Evolutionary conservation across 23 tunicate genomes (phyloP).

Genomic region (Corella eumyota): DNA sequence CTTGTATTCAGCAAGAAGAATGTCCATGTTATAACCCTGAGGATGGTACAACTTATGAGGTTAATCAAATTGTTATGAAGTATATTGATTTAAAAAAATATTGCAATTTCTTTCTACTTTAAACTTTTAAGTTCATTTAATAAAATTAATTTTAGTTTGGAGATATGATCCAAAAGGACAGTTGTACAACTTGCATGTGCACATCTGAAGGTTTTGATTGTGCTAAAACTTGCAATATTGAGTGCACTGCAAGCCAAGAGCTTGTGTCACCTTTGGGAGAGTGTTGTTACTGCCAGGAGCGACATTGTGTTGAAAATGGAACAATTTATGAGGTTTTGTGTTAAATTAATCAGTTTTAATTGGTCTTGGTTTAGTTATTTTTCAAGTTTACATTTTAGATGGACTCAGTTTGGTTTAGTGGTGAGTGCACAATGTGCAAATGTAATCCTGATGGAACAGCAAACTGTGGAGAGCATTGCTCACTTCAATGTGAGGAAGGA

Average conservation of each 20-base stretch:
- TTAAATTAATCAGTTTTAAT: too few relatives aligned
- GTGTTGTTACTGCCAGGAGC: conserved; percentile 67
- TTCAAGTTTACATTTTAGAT: conserved; percentile 2
- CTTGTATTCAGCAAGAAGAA: conserved; percentile 21
- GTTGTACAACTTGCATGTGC: conserved; percentile 61
- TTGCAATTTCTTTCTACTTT: not conserved
- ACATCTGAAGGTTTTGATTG: conserved; percentile 37
- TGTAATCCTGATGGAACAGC: conserved; percentile 57
- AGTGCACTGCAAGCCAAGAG: conserved; percentile 45
- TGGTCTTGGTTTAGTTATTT: not conserved
- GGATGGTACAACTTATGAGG: conserved; percentile 18
- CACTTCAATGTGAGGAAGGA: conserved; percentile 43
- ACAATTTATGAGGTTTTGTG: conserved; percentile 35
- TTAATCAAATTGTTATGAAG: too few relatives aligned
- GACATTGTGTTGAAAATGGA: conserved; percentile 32
- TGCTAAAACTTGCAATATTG: conserved; percentile 30
- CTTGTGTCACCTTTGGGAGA: conserved; percentile 23
- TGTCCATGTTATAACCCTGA: conserved; percentile 58
- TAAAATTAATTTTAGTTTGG: conserved; percentile 13
- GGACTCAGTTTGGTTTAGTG: conserved; percentile 42
- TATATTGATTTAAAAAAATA: too few relatives aligned
- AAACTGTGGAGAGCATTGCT: conserved; percentile 77
- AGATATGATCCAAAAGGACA: conserved; percentile 23
- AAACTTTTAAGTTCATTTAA: not conserved
- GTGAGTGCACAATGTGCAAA: conserved; percentile 66